Conservation (phyloP, 2,113 vertebrate genomes). For the Anarhynchus alexandrinus region DNA sequence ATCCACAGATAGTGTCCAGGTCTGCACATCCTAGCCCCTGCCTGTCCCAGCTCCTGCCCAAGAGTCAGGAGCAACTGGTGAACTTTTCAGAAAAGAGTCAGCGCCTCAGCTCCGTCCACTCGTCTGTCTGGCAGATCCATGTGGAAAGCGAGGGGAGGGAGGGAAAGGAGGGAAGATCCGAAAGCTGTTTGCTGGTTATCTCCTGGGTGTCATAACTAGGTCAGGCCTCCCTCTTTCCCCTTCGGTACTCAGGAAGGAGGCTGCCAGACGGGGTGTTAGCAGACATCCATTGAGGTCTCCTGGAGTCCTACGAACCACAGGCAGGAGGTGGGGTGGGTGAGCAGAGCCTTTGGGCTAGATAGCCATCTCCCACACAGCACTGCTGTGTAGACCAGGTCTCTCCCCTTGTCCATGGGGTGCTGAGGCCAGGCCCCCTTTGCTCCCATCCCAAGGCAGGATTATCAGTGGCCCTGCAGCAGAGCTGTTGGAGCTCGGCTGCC, state of each 20-base stretch:
- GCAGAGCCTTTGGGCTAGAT: neutral
- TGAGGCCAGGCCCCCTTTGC: neutral
- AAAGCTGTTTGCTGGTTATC: neutral
- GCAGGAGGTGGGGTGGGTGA: neutral
- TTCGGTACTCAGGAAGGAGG: neutral
- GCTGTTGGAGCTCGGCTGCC: neutral
- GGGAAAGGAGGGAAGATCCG: neutral
- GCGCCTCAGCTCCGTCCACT: neutral
- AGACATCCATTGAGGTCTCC: neutral
- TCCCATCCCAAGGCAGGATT: neutral
- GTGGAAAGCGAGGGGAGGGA: neutral
- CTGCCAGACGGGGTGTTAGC: neutral
- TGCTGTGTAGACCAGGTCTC: neutral
- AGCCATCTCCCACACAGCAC: neutral
- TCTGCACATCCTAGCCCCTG: neutral
- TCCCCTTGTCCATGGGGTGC: neutral
- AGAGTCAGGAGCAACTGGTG: neutral
- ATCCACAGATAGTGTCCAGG: neutral
- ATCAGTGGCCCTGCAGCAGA: neutral
- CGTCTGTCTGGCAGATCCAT: neutral
- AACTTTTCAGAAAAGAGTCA: neutral
- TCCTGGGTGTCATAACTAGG: neutral
- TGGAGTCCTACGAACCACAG: neutral
- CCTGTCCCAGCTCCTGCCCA: neutral
- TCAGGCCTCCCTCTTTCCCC: neutral